Base-by-base conservation (phyloP, 1,140 invertebrate species). In the Lordiphosa mommai region DNA sequence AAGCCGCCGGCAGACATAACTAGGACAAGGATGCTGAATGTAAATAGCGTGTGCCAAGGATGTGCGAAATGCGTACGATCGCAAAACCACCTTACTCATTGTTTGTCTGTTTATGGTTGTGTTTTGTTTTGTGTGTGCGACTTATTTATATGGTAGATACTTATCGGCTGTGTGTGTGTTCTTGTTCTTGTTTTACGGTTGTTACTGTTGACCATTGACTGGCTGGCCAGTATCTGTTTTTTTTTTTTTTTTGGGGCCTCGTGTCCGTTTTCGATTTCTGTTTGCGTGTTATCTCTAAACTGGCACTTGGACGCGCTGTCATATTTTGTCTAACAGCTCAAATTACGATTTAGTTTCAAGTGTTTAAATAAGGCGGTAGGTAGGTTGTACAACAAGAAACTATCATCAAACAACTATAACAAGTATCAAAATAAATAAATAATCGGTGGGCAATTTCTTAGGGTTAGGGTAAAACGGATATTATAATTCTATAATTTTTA, bases 331-430 rank as follows among this genome's bases (percentile, higher is more conserved):
- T 84, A 82, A 82, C 76, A 82, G 76, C 76, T 82, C 76, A 82
- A 82, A 82, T 82, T 82, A 82, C 76, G 76, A 82, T 84, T 82
- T 82, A 72, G 77, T 84, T 49, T 82, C 77, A 72, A 82, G 76
- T 82, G 76, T 53, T 68, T 59, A 65, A 68, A 76, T 33, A 64
- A 68, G 58, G 61, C 51, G 53, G 63, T 46, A 56, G 65, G 53
- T 13, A 48, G 20, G 20, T 32, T 23, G 48, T 53, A 66, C 68
- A 40, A 72, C 40, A 64, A 51, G 55, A 55, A 44, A 50, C 32
- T 27, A 14, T 27, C 23, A 27, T 10, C 33, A 9, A n/a, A 38
- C 38, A 66, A 41, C 43, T 50, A 50, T 34, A 56, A 66, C 41
- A 49, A 60, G 27, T 48, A 63, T 38, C 46, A 49, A 65, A 33